A percentile compares a stretch with the other conserved stretches of the same genome.
These are phyloP conservation scores for Crypturellus tataupa DNA, from an alignment of 2,797 vertebrate genomes.

Conservation along the genomic window DNA sequence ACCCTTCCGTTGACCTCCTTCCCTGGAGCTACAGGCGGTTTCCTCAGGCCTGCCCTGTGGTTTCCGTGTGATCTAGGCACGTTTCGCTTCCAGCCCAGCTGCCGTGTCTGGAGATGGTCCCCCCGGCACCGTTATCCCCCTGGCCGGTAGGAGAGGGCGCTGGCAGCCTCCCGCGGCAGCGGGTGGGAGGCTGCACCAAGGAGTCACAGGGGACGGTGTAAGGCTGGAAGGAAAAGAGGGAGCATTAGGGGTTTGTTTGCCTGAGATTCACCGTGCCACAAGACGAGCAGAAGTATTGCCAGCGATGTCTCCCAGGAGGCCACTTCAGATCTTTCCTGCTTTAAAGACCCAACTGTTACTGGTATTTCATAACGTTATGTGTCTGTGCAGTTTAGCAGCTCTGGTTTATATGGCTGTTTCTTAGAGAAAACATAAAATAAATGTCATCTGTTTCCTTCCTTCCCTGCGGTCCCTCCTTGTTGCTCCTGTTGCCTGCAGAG, in stretches of 20 bases:
- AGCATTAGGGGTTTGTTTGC: background rate
- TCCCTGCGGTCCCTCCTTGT: background rate
- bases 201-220: background rate
- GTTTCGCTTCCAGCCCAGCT: background rate
- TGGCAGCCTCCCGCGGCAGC: background rate
- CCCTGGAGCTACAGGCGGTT: background rate
- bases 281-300: background rate
- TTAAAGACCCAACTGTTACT: background rate
- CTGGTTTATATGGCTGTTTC: background rate
- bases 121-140: background rate
- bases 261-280: background rate
- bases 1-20: background rate
- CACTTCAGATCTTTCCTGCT: background rate
- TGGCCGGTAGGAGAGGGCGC: background rate
- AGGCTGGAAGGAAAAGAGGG: background rate
- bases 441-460: background rate
- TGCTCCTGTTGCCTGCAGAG: background rate
- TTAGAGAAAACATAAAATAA: slow-evolving; percentile 20
- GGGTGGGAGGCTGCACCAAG: background rate
- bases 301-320: slow-evolving; percentile 7
- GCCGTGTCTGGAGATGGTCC: background rate
- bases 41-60: background rate
- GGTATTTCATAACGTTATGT: background rate
- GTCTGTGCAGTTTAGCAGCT: background rate
- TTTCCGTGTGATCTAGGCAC: background rate